Base-by-base conservation (phyloP, 2,113 vertebrate genomes). In the Cyanocitta stelleri region DNA sequence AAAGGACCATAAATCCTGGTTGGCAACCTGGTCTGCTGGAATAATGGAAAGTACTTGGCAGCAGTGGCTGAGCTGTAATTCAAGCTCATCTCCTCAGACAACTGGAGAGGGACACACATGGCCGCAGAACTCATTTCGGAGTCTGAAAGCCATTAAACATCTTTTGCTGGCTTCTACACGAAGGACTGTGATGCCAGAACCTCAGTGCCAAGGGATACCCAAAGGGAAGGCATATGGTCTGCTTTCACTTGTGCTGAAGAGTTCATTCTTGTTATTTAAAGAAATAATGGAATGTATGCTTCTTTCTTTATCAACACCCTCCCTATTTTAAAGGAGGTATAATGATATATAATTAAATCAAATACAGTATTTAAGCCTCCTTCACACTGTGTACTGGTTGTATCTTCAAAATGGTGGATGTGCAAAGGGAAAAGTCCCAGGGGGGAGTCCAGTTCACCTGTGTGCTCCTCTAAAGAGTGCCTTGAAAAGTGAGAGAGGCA, bases 11-110 rank as follows among this genome's bases (percentile, higher is more conserved):
- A 97, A 97, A 97, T 97, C 95, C 97, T 97, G 92, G 93, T 96
- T 97, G 97, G 96, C 96, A 97, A 97, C 91, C 95, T 97, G 97
- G 93, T 79, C 95, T 94, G 89, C 94, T 94, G 93, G 94, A 98
- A 97, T 97, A 96, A 96, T 97, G 94, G 97, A 96, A 94, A 97
- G 91, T 87, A 85, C 92, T 97, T 98, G 97, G 97, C 97, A 97
- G 97, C 96, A 95, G 92, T 96, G 97, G 91, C 96, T 98, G 97
- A 97, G 97, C 97, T 97, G 97, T 98, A 98, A 98, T 98, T 98
- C 98, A 98, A 96, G 96, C 97, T 97, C 98, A 98, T 98, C 97
- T 98, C 96, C 96, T 97, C 97, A 95, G 96, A 98, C 97, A 98
- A 97, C 98, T 97, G 97, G 95, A 97, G 98, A 97, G 97, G 97